Evolutionary conservation across 2,888 invertebrate species (phyloP).

Genomic region (Cyaniris semiargus): DNA sequence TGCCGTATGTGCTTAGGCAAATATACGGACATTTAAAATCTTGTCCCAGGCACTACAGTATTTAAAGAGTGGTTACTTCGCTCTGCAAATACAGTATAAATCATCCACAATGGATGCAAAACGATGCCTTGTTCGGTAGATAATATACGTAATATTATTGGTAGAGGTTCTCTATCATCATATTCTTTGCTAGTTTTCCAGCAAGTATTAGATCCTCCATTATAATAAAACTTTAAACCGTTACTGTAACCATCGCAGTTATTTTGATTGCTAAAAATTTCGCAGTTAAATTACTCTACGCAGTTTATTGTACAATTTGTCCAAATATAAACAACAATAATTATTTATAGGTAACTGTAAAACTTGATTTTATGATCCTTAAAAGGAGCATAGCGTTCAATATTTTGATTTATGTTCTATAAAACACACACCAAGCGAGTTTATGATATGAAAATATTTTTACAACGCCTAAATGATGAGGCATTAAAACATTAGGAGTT

Average conservation of each 20-base stretch:
- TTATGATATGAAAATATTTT: not conserved
- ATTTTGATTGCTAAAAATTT: conserved; percentile 12
- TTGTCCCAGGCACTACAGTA: too few species aligned
- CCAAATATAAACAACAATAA: conserved; percentile 22
- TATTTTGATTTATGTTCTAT: conserved; percentile 10
- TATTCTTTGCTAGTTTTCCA: not conserved
- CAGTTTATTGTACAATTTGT: conserved; percentile 40
- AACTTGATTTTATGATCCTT: conserved; percentile 20
- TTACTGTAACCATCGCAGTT: not conserved
- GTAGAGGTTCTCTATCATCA: not conserved
- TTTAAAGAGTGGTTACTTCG: too few species aligned
- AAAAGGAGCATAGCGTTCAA: conserved; percentile 7
- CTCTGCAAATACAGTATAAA: too few species aligned
- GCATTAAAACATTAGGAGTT: not conserved
- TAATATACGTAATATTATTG: too few species aligned
- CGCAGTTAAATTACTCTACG: conserved; percentile 37
- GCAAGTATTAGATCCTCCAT: not conserved
- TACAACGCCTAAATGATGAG: not conserved
- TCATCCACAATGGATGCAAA: too few species aligned
- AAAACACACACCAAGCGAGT: not conserved
- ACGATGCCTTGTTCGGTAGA: too few species aligned
- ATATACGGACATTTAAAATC: too few species aligned
- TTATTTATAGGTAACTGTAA: conserved; percentile 19
- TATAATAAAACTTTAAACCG: not conserved
- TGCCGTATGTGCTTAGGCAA: too few species aligned